Evolutionary conservation across 2,797 vertebrate genomes (phyloP).

Genomic region (Hirundo rustica): DNA sequence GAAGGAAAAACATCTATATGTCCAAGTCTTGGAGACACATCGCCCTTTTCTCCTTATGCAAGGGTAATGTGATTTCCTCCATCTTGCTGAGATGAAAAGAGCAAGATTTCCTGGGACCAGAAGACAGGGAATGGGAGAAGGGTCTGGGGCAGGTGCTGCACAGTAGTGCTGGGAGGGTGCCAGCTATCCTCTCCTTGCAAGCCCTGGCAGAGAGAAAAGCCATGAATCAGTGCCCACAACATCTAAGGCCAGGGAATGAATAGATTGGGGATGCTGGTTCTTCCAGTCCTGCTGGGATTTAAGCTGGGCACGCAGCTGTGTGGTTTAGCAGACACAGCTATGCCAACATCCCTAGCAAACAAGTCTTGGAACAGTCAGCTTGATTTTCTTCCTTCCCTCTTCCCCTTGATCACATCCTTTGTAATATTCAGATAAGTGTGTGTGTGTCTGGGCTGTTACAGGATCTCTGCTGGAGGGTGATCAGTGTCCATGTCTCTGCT

Average conservation of each 20-base stretch:
- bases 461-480: not conserved
- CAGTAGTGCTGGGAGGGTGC: not conserved
- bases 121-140: not conserved
- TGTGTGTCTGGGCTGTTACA: not conserved
- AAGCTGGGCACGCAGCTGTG: not conserved
- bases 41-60: not conserved
- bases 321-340: not conserved
- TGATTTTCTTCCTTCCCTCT: not conserved
- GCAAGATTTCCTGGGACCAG: not conserved
- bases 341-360: not conserved
- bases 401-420: not conserved
- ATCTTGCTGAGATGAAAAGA: not conserved
- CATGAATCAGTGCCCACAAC: not conserved
- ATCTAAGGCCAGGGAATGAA: not conserved
- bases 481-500: not conserved
- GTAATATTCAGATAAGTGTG: not conserved
- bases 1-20: not conserved
- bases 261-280: not conserved
- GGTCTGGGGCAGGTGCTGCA: not conserved
- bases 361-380: not conserved
- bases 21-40: accelerated
- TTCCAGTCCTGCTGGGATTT: not conserved
- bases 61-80: not conserved
- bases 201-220: not conserved
- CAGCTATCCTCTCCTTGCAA: not conserved